Evolutionary conservation across 1,140 invertebrate species (phyloP).

Genomic region (Phymastichus coffea): DNA sequence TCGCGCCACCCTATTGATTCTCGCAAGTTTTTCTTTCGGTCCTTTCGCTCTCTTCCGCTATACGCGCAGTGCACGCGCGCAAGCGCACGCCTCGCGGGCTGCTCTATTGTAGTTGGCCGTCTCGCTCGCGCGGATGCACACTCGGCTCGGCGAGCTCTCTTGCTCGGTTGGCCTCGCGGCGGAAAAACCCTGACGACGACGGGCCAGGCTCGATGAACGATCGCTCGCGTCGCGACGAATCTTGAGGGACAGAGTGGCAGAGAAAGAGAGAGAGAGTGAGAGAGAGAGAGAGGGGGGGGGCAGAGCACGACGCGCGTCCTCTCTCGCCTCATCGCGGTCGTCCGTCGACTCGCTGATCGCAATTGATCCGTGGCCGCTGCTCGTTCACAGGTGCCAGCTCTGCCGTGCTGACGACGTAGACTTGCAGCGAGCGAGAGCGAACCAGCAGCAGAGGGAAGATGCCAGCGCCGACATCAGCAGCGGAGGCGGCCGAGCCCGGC

Average conservation of each 20-base stretch:
- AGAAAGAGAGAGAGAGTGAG: too few relatives aligned
- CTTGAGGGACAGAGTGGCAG: too few relatives aligned
- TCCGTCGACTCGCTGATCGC: too few relatives aligned
- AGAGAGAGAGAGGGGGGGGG: neutral
- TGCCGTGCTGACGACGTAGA: too few relatives aligned
- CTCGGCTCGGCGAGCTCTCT: neutral
- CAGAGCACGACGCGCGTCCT: slow-evolving; percentile 12
- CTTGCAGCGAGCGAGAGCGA: neutral
- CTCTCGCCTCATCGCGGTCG: too few relatives aligned
- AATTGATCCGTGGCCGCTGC: too few relatives aligned
- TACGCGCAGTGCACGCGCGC: neutral
- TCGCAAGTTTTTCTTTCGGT: neutral
- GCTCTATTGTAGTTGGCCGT: neutral
- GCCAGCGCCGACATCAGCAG: slow-evolving; percentile 62
- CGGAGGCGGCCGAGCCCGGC: slow-evolving; percentile 61
- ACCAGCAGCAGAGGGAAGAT: slow-evolving; percentile 41
- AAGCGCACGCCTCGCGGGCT: neutral
- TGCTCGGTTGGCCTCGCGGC: neutral
- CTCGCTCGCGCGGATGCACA: neutral
- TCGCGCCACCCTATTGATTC: neutral
- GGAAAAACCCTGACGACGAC: too few relatives aligned
- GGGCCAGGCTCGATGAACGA: too few relatives aligned
- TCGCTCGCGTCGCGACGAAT: too few relatives aligned
- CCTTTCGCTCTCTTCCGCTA: neutral
- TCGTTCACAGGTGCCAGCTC: too few relatives aligned